phyloP scores from a whole-genome alignment of 30 jellyfish, hydroid and myxozoan genomes.

The Pseudorhiza aurosa region DNA sequence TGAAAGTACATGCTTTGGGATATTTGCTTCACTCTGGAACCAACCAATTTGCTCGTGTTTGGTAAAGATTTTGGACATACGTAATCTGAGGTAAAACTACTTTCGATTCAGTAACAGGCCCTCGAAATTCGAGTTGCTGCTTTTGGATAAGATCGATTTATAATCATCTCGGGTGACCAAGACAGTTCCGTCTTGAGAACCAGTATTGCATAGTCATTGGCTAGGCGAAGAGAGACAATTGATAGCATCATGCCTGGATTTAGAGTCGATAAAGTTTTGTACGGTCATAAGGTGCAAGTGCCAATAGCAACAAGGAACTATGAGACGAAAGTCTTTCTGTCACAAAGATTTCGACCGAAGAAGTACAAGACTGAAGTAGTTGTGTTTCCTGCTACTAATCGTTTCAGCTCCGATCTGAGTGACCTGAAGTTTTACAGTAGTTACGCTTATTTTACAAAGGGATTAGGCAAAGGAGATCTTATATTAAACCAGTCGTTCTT shows the following conservation, averaged over 20 bases:
- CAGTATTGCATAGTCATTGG: too few species aligned
- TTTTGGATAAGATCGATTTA: too few species aligned
- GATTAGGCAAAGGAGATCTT: constrained; percentile 38
- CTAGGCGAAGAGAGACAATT: too few species aligned
- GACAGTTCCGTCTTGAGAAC: too few species aligned
- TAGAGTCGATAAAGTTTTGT: constrained; percentile 49
- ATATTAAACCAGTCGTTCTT: constrained; percentile 23
- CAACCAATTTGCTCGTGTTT: too few species aligned
- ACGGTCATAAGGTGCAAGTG: constrained; percentile 52
- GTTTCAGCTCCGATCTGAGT: neutral
- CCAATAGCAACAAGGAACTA: constrained; percentile 34
- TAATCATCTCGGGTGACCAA: too few species aligned
- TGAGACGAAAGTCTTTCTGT: constrained; percentile 48
- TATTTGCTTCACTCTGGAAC: too few species aligned
- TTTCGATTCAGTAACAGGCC: too few species aligned
- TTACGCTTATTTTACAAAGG: constrained; percentile 26
- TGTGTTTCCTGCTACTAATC: constrained; percentile 35
- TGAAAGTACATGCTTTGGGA: neutral
- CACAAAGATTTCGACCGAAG: constrained; percentile 58
- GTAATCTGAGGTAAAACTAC: too few species aligned
- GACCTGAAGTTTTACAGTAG: constrained; percentile 25
- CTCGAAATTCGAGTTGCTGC: too few species aligned
- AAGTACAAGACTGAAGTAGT: constrained; percentile 50
- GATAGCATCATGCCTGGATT: constrained; percentile 48
- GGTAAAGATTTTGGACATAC: too few species aligned